Conservation (phyloP, 2,888 invertebrate genomes). For the Leptothorax acervorum region DNA sequence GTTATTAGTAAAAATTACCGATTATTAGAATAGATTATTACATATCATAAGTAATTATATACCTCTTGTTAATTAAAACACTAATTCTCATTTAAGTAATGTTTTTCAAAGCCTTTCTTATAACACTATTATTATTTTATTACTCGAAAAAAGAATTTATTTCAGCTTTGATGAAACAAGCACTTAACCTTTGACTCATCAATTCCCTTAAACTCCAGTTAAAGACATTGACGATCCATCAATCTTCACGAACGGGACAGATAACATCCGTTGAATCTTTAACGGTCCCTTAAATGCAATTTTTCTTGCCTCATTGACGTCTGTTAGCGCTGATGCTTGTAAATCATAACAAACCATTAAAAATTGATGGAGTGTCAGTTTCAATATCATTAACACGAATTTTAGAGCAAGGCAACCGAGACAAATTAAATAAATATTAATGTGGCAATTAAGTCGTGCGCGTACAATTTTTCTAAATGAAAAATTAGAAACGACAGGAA, state of each 20-base stretch:
- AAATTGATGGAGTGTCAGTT: constrained; percentile 33
- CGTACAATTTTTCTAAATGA: neutral
- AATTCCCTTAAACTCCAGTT: constrained; percentile 34
- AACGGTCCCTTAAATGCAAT: constrained; percentile 42
- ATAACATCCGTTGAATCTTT: constrained; percentile 51
- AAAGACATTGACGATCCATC: constrained; percentile 48
- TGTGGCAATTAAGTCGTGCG: neutral
- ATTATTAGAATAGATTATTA: neutral
- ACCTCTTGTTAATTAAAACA: neutral
- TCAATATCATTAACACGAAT: neutral
- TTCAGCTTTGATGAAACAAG: constrained; percentile 24
- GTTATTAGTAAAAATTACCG: neutral
- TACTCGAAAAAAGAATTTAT: constrained; percentile 5
- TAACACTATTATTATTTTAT: neutral
- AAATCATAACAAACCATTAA: constrained; percentile 36
- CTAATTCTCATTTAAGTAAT: neutral
- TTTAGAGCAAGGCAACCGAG: neutral
- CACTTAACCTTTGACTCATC: constrained; percentile 43
- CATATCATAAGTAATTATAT: neutral
- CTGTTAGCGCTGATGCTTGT: constrained; percentile 46
- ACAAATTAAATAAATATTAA: neutral
- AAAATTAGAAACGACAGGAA: neutral
- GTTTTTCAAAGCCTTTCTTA: neutral
- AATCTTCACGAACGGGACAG: constrained; percentile 53
- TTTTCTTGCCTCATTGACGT: constrained; percentile 45